Percentiles rank a stretch among this genome's conserved stretches.
Conservation (phyloP, 2,888 invertebrate species). For the Timandra comae region DNA sequence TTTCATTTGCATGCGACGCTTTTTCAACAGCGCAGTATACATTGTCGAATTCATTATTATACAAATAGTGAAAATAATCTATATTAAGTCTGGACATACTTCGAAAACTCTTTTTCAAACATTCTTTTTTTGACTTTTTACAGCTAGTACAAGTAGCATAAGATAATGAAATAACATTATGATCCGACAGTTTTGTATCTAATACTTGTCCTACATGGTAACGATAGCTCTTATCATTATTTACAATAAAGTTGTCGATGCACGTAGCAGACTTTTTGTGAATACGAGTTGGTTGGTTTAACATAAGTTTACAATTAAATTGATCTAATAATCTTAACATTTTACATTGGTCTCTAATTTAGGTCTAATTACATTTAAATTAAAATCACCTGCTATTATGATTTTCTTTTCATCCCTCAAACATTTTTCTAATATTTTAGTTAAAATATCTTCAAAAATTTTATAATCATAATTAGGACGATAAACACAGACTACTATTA, state of each 20-base stretch:
- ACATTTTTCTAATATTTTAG: not conserved
- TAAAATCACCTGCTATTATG: conserved; percentile 3
- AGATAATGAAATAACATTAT: conserved; percentile 1
- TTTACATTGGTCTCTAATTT: not conserved
- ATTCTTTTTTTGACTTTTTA: not conserved
- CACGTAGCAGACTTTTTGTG: not conserved
- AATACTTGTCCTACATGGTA: not conserved
- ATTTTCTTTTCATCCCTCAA: not conserved
- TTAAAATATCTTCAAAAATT: conserved; percentile 1
- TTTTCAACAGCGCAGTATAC: not conserved
- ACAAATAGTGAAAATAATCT: conserved; percentile 1
- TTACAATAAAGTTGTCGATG: conserved; percentile 2
- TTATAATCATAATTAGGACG: conserved; percentile 1
- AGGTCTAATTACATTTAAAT: conserved; percentile 1
- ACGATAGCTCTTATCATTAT: not conserved
- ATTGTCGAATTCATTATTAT: not conserved
- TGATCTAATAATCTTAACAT: not conserved
- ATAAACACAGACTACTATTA: not conserved
- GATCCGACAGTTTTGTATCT: not conserved
- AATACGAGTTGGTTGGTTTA: conserved; percentile 1
- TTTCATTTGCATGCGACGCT: not conserved
- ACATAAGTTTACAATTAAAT: not conserved
- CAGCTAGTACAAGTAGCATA: not conserved
- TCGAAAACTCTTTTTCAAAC: not conserved
- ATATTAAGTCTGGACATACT: not conserved